Base-by-base conservation (phyloP, 1,140 invertebrate genomes). In the Carcinoscorpius rotundicauda region DNA sequence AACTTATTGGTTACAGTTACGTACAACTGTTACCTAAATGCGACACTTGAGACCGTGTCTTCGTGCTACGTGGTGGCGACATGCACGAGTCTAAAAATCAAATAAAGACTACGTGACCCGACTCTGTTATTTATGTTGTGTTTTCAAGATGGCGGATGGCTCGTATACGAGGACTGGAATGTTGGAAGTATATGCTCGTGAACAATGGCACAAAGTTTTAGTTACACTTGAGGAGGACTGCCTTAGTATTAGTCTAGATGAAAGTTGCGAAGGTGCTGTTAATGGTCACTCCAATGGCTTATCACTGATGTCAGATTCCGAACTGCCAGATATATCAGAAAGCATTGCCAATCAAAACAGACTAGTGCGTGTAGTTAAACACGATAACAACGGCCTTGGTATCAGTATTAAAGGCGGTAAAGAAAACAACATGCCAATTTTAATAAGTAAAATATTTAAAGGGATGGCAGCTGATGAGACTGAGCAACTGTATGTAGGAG, bases 361-460 rank as follows among this genome's bases (percentile, higher is more conserved):
- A 65, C 80, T 90, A 68, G 93, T 98, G 52, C 85, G 91, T 69
- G 92, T 99, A 51, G 84, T 95, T 8, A 98, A 98, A 78, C 93
- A 92, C 67, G 94, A 98, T 75, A 94, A 93, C 76, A 95, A 95
- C 80, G 96, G 95, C 6, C 81, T 99, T 51, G 97, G 97, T 49
- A 98, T 99, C 69, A 98, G 93, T 64, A 99, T 99, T 68, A 98
- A 98, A 77, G 84, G 97, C 55, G 97, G 97, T 4, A 87, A 87
- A 74, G 97, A 99, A 76, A 98, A 98, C 77, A 94, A 95, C 76
- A 97, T 98, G 95, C 96, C 96, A 0, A 98, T 99, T 68, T 81
- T 98, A n/a, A 98, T 98, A 75, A 95, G 91, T 51, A 97, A 96
- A 79, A 97, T 97, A 76, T 97, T 97, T 74, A 93, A 94, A 73